A percentile compares a stretch with the other conserved stretches of the same genome.
phyloP scores from a whole-genome alignment of 1,140 invertebrate genomes.

The Rhopalosiphum padi region DNA sequence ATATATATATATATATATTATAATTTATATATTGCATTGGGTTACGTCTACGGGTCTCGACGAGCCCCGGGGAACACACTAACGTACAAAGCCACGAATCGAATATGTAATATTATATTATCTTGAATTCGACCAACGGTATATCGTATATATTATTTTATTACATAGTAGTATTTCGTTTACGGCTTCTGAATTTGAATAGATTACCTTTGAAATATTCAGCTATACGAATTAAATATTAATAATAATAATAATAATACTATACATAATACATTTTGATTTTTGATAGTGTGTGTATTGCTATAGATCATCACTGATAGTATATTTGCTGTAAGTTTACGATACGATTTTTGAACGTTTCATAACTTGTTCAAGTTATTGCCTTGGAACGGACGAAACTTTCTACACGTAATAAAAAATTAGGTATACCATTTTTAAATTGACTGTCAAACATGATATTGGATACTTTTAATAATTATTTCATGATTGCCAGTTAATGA shows the following conservation, averaged over 20 bases:
- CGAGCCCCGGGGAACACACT: background rate
- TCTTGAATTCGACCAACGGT: background rate
- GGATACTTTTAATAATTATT: background rate
- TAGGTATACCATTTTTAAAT: background rate
- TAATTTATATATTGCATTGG: background rate
- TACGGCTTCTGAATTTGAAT: background rate
- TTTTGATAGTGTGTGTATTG: background rate
- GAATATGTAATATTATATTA: background rate
- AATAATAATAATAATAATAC: background rate
- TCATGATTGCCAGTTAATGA: background rate
- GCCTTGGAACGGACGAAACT: background rate
- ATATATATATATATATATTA: background rate
- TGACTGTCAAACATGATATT: background rate
- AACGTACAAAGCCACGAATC: background rate
- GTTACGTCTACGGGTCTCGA: background rate
- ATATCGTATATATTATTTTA: background rate
- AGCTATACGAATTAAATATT: background rate
- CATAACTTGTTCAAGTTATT: background rate
- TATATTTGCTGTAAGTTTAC: background rate
- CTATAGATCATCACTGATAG: background rate
- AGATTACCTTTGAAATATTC: background rate
- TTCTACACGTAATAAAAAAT: background rate
- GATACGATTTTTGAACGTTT: slow-evolving; percentile 20
- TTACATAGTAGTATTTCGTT: background rate
- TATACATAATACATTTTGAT: background rate